Conservation (phyloP, 1,140 invertebrate species). For the Hyles vespertilio region DNA sequence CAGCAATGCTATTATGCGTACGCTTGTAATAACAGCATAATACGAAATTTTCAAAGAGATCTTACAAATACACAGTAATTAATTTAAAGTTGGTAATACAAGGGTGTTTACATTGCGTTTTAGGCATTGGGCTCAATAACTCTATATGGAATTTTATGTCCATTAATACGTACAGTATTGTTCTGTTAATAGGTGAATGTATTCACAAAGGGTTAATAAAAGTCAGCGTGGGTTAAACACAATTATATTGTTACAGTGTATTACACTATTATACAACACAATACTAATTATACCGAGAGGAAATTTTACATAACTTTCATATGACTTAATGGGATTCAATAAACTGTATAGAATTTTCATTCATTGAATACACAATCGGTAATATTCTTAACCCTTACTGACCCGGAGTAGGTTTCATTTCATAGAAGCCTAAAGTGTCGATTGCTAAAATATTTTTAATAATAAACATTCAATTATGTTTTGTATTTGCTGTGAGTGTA, state of each 20-base stretch:
- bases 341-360: neutral
- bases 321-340: no score
- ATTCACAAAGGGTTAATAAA: conserved; percentile 5
- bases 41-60: conserved; percentile 17
- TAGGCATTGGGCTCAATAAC: conserved; percentile 4
- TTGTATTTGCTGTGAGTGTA: no score
- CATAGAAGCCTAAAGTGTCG: no score
- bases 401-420: no score
- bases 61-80: conserved; percentile 12
- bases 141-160: conserved; percentile 7
- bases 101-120: conserved; percentile 6
- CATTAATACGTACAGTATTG: conserved; percentile 1
- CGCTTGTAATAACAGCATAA: conserved; percentile 20
- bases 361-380: neutral
- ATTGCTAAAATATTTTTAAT: no score
- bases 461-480: no score
- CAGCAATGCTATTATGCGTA: conserved; percentile 11
- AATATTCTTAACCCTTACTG: neutral
- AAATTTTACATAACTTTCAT: no score
- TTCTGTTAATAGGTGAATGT: neutral
- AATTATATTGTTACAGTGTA: conserved; percentile 1
- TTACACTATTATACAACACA: neutral
- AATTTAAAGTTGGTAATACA: conserved; percentile 3
- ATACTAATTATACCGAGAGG: neutral
- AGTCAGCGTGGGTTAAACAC: conserved; percentile 1